Evolutionary conservation across 53 echinoderm and acorn worm species (phyloP).

Genomic region (Holothuria scabra): DNA sequence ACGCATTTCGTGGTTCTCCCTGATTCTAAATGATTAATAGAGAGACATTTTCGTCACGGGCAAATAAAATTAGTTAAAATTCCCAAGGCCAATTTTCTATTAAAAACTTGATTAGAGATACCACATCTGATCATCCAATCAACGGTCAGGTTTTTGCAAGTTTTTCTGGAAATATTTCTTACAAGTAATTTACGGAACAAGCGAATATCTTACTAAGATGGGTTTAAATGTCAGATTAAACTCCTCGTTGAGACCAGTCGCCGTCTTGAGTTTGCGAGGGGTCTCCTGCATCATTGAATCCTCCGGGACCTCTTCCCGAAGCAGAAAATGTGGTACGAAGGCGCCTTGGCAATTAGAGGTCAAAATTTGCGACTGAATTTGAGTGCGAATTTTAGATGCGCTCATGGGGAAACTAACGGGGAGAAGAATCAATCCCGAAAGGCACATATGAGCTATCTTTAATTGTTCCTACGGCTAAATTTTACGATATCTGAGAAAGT

Average conservation of each 20-base stretch:
- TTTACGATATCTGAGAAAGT: constrained; percentile 12
- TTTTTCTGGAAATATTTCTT: constrained; percentile 13
- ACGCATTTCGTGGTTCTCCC: background rate
- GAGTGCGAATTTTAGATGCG: constrained; percentile 29
- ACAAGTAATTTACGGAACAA: constrained; percentile 40
- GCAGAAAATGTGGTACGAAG: constrained; percentile 20
- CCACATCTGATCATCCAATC: constrained; percentile 44
- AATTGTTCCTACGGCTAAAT: constrained; percentile 44
- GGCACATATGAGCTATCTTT: constrained; percentile 47
- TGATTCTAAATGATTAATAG: constrained; percentile 34
- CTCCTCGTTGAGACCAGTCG: constrained; percentile 16
- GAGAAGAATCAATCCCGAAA: constrained; percentile 27
- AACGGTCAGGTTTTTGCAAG: constrained; percentile 7
- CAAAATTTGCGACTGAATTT: constrained; percentile 39
- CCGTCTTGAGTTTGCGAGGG: constrained; percentile 33
- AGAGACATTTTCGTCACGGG: constrained; percentile 44
- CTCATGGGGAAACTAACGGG: constrained; percentile 38
- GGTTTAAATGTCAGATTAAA: constrained; percentile 39
- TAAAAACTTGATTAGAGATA: constrained; percentile 41
- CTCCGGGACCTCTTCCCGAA: constrained; percentile 27
- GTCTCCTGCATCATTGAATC: constrained; percentile 26
- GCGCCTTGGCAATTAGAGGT: constrained; percentile 49
- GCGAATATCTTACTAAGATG: constrained; percentile 36
- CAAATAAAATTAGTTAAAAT: constrained; percentile 47
- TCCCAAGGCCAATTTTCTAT: constrained; percentile 49